A percentile compares a stretch with the other conserved stretches of the same genome.
phyloP scores from a whole-genome alignment of 2,888 invertebrate species.

The Dolichomitus sp. region DNA sequence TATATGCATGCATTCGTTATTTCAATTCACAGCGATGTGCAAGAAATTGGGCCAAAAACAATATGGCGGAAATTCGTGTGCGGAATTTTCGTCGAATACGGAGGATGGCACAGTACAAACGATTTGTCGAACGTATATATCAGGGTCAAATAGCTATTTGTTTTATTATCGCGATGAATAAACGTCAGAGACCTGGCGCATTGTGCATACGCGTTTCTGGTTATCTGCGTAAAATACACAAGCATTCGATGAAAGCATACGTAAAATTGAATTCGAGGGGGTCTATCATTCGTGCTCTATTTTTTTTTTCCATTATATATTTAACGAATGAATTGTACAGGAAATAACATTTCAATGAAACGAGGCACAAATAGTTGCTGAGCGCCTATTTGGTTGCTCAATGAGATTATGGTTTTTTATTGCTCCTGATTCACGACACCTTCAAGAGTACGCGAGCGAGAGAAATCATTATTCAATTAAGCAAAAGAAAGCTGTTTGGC shows the following conservation, averaged over 20 bases:
- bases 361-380: neutral
- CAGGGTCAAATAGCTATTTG: conserved; percentile 42
- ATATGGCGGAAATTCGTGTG: conserved; percentile 43
- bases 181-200: conserved; percentile 29
- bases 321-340: neutral
- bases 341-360: conserved; percentile 63
- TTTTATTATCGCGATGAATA: conserved; percentile 55
- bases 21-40: conserved; percentile 30
- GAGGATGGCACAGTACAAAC: conserved; percentile 21
- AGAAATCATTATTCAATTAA: conserved; percentile 75
- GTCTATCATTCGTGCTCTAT: conserved; percentile 28
- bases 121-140: conserved; percentile 49
- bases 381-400: neutral
- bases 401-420: neutral
- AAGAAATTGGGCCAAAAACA: conserved; percentile 52
- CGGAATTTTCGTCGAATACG: conserved; percentile 38
- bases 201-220: conserved; percentile 16
- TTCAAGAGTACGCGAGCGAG: conserved; percentile 47
- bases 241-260: conserved; percentile 23
- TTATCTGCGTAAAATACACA: conserved; percentile 15
- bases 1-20: neutral
- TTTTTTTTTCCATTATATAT: conserved; percentile 22
- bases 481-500: conserved; percentile 74
- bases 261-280: conserved; percentile 11
- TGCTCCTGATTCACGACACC: conserved; percentile 64